Conservation (phyloP, 2,888 invertebrate species). For the Patella pellucida region DNA sequence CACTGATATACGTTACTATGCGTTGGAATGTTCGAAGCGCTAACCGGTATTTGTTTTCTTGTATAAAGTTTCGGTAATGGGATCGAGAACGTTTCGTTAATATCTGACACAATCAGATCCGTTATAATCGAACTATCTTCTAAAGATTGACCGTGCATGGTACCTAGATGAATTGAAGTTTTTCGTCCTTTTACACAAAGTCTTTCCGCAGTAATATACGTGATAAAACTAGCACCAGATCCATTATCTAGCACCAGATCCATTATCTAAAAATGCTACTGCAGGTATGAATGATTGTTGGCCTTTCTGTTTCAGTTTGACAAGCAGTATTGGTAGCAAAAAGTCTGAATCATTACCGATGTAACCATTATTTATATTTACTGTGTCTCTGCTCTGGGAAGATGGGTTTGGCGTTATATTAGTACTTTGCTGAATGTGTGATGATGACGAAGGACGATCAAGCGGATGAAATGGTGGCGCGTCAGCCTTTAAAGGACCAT, state of each 20-base stretch:
- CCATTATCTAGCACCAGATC: too few species aligned
- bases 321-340: constrained; percentile 25
- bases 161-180: constrained; percentile 15
- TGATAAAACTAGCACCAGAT: constrained; percentile 16
- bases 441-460: too few species aligned
- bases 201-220: background rate
- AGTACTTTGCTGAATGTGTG: too few species aligned
- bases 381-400: too few species aligned
- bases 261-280: constrained; percentile 23
- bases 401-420: too few species aligned
- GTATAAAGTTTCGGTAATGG: background rate
- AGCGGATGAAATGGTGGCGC: too few species aligned
- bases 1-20: background rate
- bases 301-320: constrained; percentile 8
- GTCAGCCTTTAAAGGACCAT: too few species aligned
- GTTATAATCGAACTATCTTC: background rate
- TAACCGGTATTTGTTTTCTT: background rate
- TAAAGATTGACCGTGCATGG: constrained; percentile 10
- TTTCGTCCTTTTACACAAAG: too few species aligned
- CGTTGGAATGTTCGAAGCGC: background rate
- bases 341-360: background rate
- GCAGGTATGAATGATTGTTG: background rate
- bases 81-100: background rate
- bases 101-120: background rate
- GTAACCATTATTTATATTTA: too few species aligned